Percentiles rank a stretch among this genome's conserved stretches.
Evolutionary conservation across 2,113 vertebrate species (phyloP).

Genomic region (Cinclus cinclus): DNA sequence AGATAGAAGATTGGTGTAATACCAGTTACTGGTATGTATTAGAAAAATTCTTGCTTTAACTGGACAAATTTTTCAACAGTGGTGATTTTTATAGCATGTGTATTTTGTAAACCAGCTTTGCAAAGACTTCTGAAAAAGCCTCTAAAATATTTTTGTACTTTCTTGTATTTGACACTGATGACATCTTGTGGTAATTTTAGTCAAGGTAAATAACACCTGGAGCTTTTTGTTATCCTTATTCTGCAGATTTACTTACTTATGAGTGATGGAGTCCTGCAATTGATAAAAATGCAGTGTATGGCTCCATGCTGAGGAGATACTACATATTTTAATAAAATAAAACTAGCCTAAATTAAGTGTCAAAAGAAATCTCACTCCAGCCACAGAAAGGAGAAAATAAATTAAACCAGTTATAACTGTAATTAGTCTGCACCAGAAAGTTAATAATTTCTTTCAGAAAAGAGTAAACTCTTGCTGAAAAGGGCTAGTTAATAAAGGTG

Average conservation of each 20-base stretch:
- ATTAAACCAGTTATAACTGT: not conserved
- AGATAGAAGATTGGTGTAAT: not conserved
- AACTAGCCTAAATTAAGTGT: not conserved
- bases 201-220: not conserved
- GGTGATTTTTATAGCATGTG: not conserved
- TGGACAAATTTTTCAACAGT: not conserved
- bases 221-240: not conserved
- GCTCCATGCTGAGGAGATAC: not conserved
- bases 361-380: not conserved
- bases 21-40: not conserved
- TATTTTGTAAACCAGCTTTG: not conserved
- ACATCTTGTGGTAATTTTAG: slow-evolving; percentile 12
- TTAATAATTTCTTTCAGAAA: not conserved
- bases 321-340: not conserved
- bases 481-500: not conserved
- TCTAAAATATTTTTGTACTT: not conserved
- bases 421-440: not conserved
- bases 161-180: not conserved
- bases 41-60: not conserved
- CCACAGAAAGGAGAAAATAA: not conserved
- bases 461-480: not conserved
- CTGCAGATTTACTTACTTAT: not conserved
- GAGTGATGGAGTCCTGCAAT: not conserved
- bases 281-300: not conserved
- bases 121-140: not conserved